Base-by-base conservation (phyloP, 2,113 vertebrate species). In the Elephantulus edwardii region DNA sequence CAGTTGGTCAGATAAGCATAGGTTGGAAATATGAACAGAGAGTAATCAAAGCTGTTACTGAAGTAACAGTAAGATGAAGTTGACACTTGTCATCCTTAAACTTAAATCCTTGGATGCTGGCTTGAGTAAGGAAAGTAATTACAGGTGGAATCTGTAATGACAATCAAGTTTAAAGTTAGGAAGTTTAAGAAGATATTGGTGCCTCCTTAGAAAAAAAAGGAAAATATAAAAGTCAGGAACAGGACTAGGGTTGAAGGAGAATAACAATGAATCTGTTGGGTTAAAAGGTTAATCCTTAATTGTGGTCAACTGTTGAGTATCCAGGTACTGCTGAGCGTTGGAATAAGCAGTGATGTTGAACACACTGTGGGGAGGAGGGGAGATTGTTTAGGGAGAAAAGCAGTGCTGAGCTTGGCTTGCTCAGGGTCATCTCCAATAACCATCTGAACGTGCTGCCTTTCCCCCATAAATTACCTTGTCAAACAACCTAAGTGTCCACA, bases 401-500 rank as follows among this genome's bases (percentile, higher is more conserved):
- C 92, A 46, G 6, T 79, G 48, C 44, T 33, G n/a, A 44, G 35
- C 38, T 75, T 78, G 38, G 50, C 64, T 79, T 48, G 38, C n/a
- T 50, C 48, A 79, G 76, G 44, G 5, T 68, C 10, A 50, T 71
- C 70, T 14, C 70, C 58, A 42, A 6, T 52, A 66, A 68, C 30
- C 44, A 1, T 54, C 30, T 83, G 75, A 78, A 78, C 13, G 46
- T 13, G 10, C 40, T 28, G 4, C 42, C 35, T 78, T 62, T 52
- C 56, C 26, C 38, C 42, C 70, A 33, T n/a, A 8, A 46, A 60
- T 64, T 28, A 28, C 44, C 60, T 33, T 35, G 42, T 19, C 54
- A 50, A 28, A 44, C 42, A 86, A 52, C 16, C 42, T 89, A 40
- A 80, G 85, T 88, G 50, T 76, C 66, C 54, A 84, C 76, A 93